A percentile compares a stretch with the other conserved stretches of the same genome.
Evolutionary conservation across 1,140 invertebrate species (phyloP).

Genomic region (Cyphomyrmex costatus): DNA sequence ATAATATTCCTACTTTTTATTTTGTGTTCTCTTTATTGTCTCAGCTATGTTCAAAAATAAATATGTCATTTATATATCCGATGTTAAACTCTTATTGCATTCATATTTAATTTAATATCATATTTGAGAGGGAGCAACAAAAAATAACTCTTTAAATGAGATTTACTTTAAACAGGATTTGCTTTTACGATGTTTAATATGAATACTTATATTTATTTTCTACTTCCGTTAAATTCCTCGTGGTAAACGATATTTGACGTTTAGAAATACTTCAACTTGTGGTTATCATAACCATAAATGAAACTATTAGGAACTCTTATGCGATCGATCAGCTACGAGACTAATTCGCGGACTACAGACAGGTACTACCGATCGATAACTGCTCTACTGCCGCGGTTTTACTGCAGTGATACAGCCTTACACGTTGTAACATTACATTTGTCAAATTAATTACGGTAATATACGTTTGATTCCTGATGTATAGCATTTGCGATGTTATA

Average conservation of each 20-base stretch:
- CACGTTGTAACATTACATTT: slow-evolving; percentile 50
- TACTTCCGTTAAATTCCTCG: not conserved
- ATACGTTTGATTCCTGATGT: not conserved
- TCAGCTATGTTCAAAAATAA: not conserved
- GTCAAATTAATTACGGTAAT: slow-evolving; percentile 61
- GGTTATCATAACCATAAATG: slow-evolving; percentile 56
- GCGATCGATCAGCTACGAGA: slow-evolving; percentile 69
- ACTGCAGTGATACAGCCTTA: slow-evolving; percentile 18
- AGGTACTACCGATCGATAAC: slow-evolving; percentile 71
- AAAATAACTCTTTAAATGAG: not conserved
- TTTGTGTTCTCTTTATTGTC: not conserved
- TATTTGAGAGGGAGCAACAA: not conserved
- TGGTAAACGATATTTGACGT: not conserved
- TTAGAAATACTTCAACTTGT: slow-evolving; percentile 45
- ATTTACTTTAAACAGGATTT: not conserved
- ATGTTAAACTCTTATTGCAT: not conserved
- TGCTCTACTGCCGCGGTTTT: slow-evolving; percentile 36
- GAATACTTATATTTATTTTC: not conserved
- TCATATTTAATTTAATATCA: not conserved
- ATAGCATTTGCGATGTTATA: not conserved
- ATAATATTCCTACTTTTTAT: not conserved
- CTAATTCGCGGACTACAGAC: slow-evolving; percentile 74
- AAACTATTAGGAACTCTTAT: slow-evolving; percentile 38
- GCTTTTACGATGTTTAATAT: slow-evolving; percentile 1
- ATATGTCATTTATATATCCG: not conserved